These are phyloP conservation scores for Tenrec ecaudatus DNA, from an alignment of 2,113 vertebrate genomes.

Conservation along the genomic window DNA sequence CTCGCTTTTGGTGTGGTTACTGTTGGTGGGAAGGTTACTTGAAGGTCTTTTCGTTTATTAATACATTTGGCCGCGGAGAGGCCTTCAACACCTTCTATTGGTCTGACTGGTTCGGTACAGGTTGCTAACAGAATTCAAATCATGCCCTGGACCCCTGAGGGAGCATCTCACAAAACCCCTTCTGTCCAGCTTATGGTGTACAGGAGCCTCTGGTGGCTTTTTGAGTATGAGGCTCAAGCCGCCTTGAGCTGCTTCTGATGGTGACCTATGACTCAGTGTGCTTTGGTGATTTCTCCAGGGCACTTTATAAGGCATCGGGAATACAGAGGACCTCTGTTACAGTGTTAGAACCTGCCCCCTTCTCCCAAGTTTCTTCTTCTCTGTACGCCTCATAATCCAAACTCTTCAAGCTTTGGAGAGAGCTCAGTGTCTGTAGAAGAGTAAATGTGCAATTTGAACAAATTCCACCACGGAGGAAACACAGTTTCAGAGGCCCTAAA, in stretches of 20 bases:
- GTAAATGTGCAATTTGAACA: neutral
- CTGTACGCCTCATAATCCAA: neutral
- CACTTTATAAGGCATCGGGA: rapidly evolving
- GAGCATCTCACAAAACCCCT: neutral
- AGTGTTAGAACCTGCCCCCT: neutral
- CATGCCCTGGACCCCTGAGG: neutral
- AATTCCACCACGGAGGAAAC: neutral
- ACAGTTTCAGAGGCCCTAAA: neutral
- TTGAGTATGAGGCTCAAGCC: conserved; percentile 27
- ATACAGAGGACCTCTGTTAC: conserved; percentile 11
- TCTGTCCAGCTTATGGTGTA: neutral
- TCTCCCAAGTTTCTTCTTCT: neutral
- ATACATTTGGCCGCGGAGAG: conserved; percentile 36
- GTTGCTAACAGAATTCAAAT: neutral
- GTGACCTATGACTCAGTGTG: neutral
- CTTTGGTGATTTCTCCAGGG: conserved; percentile 18
- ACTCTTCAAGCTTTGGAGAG: neutral
- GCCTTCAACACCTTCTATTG: conserved; percentile 31
- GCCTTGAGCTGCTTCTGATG: neutral
- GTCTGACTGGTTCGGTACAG: neutral
- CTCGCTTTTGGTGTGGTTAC: conserved; percentile 78
- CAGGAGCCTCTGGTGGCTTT: neutral
- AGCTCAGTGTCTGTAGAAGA: neutral
- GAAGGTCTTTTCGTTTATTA: conserved; percentile 46
- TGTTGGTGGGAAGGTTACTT: conserved; percentile 72